Evolutionary conservation across 1,140 invertebrate genomes (phyloP), one percentile per base, ranked within the genome.

Genomic region (Bradysia coprophila): DNA sequence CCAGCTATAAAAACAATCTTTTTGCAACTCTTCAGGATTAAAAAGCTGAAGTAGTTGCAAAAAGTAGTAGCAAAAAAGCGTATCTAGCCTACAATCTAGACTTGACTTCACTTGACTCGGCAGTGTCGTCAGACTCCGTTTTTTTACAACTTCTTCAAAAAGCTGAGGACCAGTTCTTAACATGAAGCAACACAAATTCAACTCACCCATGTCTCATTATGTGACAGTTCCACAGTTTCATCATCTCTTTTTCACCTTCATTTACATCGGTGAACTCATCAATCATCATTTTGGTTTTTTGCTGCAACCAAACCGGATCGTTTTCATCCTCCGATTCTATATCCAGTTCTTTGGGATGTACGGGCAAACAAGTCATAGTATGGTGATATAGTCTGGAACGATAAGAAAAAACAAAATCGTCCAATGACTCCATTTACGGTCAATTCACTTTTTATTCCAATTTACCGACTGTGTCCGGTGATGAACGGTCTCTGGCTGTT

Each of bases 231-330:
- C 93, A 98, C 74, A 96, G 80, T 59, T 96, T 96, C 91, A 96
- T 96, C 11, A 98, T 62, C 55, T 96, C 91, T 59, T 98, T 98
- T 62, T 98, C 93, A 2, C 92, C 92, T 61, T 96, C 91, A 62
- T 98, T 98, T 1, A 98, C 93, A 64, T 97, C 93, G 1, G 90
- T 94, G 56, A 97, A 98, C 53, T 98, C 93, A 56, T 97, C 92
- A 40, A 98, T 94, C 90, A 96, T 94, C 81, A 92, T 83, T 65
- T 80, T 81, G 1, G 91, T 96, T 61, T 95, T 95, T 43, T 85
- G 81, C 55, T 84, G 77, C 24, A 96, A 65, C 93, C 92, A 97
- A 47, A 86, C 73, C 1, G 91, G 90, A 65, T 94, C 90, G 28
- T 84, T 89, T 63, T 96, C 91, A 42, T 81, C 88, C 57, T 95